Percentiles rank a stretch among this genome's conserved stretches.
These are phyloP conservation scores for Apteryx owenii DNA, from an alignment of 2,113 vertebrate genomes.

Conservation along the genomic window DNA sequence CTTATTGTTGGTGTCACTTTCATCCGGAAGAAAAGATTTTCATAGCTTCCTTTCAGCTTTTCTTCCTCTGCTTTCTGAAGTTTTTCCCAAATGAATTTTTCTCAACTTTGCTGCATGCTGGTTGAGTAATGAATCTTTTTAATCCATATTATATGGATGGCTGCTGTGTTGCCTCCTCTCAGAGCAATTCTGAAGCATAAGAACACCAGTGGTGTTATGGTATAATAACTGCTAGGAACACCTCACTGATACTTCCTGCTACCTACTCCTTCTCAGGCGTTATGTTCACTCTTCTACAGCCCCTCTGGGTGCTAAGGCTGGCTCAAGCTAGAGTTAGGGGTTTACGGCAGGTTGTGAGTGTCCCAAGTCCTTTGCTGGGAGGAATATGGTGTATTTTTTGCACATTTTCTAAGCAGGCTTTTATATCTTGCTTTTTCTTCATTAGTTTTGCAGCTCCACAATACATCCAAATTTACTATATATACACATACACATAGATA, in stretches of 20 bases:
- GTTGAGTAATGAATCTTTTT: neutral
- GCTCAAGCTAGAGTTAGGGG: neutral
- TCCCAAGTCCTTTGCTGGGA: neutral
- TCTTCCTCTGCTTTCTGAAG: neutral
- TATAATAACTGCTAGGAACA: neutral
- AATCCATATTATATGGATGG: neutral
- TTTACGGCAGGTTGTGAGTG: neutral
- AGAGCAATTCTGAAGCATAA: neutral
- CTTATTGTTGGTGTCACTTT: neutral
- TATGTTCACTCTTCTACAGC: neutral
- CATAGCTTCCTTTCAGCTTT: neutral
- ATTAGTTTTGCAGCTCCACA: neutral
- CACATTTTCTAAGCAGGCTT: neutral
- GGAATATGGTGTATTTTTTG: fast-evolving
- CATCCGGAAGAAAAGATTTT: neutral
- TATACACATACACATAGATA: neutral
- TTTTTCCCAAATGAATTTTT: neutral
- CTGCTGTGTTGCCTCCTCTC: neutral
- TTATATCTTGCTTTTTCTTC: neutral
- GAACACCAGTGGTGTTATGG: neutral
- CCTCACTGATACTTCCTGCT: neutral
- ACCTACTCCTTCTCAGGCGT: neutral
- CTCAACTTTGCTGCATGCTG: neutral
- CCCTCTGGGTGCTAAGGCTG: neutral
- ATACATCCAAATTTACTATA: neutral